These are phyloP conservation scores for Micromesistius poutassou DNA, from an alignment of 2,797 vertebrate genomes.

Conservation along the genomic window DNA sequence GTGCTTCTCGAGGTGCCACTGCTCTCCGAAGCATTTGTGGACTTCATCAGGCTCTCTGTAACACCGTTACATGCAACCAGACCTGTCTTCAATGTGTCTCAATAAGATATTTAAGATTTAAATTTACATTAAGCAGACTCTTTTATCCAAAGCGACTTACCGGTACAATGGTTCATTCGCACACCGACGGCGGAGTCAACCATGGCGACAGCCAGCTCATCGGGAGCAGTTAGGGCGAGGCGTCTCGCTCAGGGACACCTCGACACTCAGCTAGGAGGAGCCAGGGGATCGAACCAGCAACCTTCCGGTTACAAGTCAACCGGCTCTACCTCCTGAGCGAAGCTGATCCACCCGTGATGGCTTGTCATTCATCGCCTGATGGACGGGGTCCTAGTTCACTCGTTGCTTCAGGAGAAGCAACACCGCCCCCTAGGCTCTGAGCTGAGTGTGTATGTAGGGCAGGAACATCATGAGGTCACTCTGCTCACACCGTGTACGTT, in stretches of 20 bases:
- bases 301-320: no score
- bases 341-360: no score
- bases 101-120: constrained; percentile 36
- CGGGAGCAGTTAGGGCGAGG: no score
- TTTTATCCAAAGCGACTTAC: no score
- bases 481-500: constrained; percentile 51
- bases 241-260: no score
- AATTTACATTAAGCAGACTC: background rate
- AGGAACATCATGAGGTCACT: constrained; percentile 50
- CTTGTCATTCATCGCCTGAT: no score
- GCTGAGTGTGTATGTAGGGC: constrained; percentile 11
- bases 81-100: constrained; percentile 4
- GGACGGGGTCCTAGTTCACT: no score
- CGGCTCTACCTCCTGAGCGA: no score
- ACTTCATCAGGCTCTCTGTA: constrained; percentile 32
- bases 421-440: constrained; percentile 65
- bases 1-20: constrained; percentile 41
- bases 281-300: no score
- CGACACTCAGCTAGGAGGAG: no score
- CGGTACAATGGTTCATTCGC: background rate
- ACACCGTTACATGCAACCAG: background rate
- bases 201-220: no score
- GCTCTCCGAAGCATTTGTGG: constrained; percentile 50
- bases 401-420: constrained; percentile 37
- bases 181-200: no score